Evolutionary conservation across 2,797 vertebrate genomes (phyloP), one percentile per base, ranked within the genome.

Genomic region (Echeneis naucrates): DNA sequence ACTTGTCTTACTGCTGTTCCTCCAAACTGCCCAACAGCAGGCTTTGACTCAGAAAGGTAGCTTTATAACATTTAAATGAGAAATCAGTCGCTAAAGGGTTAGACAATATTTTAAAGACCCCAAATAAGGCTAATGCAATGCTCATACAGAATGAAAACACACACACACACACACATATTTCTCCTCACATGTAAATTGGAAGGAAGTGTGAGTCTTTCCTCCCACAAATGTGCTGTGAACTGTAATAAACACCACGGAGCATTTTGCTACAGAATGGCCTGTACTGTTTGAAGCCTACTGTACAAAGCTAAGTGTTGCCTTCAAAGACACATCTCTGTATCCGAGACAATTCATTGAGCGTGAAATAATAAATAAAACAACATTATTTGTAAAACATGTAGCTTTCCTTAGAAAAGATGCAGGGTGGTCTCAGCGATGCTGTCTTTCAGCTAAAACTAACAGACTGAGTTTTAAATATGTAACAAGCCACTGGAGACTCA

Each of bases 391-490:
- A 47, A 55, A 84, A 77, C 53, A 80, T 47, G 68, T 37, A 37
- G 55, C 14, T 32, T 19, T 44, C 60, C 62, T 68, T 19, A 4
- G 44, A 66, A n/a, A n/a, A n/a, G 53, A 72, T 40, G 52, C 50
- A 35, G 8, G 33, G 53, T 74, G 65, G 53, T 72, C 38, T 78
- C 59, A 78, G 66, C 52, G 14, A 45, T 48, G 33, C 69, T 50
- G 62, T 42, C 26, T 64, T 79, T 72, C 23, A 53, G 27, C 48
- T 33, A 14, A 71, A 63, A 17, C 13, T 38, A 81, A 58, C 83
- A 86, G 74, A 83, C 52, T 78, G 50, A 66, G 54, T 64, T 77
- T 83, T 78, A 84, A 83, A 80, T 80, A 86, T 73, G 64, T 47
- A 80, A 67, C 24, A 9, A 71, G 35, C 59, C 66, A 47, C 67